Base-by-base conservation (phyloP, 1,140 invertebrate species). In the Spodoptera litura region DNA sequence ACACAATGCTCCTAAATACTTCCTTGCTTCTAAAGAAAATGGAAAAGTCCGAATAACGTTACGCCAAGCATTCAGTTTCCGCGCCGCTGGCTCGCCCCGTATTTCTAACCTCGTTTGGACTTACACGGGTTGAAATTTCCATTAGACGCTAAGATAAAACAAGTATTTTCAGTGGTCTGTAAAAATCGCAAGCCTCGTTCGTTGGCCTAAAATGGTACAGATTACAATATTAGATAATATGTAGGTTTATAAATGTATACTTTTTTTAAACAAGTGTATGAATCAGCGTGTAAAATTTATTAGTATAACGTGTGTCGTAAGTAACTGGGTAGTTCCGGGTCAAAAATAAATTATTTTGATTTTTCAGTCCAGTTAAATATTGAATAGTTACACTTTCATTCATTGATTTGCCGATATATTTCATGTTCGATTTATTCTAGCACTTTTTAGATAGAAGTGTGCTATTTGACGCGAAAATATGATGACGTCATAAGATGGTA, bases 101-200 rank as follows among this genome's bases (percentile, higher is more conserved):
- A 56, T 71, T 71, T 55, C 68, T 71, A 71, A 71, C 51, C 68
- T 71, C 51, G 13, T 71, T 56, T 51, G 20, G 31, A 71, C 68
- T 31, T 38, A 71, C 52, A 61, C 71, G 71, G 71, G 71, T 72
- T 56, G 68, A 74, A 49, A 51, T 74, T 74, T 74, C 71, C 71
- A 74, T 74, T 74, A 59, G 71, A 59, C 15, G 38, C 15, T 74
- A 38, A 74, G 71, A 74, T 74, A 74, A 74, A 74, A 12, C 15
- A 59, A 58, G 56, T 59, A 61, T 59, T 74, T 74, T 61, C 71
- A 74, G 15, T 61, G 71, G 71, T 15, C 56, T 74, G 71, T 25
- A 61, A 74, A 74, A 59, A 74, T 44, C 38, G 56, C n/a, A 61
- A 61, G 55, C 70, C 52, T 13, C 71, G 44, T 38, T 74, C 71